These are phyloP conservation scores for Grantiella picta DNA, from an alignment of 2,113 vertebrate species.

Conservation along the genomic window DNA sequence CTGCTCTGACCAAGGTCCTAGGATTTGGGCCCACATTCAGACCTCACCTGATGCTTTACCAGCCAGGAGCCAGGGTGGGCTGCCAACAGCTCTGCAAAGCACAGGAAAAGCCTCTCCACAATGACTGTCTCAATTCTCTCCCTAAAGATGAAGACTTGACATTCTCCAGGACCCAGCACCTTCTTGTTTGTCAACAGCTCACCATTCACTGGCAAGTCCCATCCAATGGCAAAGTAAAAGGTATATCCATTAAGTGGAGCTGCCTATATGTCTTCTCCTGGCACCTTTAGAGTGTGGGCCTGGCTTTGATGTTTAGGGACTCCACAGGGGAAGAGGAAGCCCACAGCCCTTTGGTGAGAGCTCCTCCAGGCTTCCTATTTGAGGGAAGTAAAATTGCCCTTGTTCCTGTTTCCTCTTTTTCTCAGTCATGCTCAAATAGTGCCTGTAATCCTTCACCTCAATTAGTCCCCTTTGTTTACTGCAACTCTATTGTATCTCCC, in stretches of 20 bases:
- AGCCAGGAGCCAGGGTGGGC: background rate
- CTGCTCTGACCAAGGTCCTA: background rate
- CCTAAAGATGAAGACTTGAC: background rate
- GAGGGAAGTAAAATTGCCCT: background rate
- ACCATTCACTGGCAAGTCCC: background rate
- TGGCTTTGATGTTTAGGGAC: background rate
- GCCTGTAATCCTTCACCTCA: background rate
- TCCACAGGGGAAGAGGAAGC: background rate
- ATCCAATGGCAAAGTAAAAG: background rate
- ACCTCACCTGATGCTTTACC: background rate
- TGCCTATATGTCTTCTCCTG: background rate
- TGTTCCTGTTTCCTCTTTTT: background rate
- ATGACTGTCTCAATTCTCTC: background rate
- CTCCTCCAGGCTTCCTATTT: background rate
- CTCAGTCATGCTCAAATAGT: background rate
- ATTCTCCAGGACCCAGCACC: background rate
- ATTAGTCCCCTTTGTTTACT: background rate
- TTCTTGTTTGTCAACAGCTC: background rate
- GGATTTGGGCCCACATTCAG: background rate
- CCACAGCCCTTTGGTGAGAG: background rate
- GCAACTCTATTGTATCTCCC: background rate
- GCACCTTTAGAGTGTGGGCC: rapidly evolving
- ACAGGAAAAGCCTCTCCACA: background rate
- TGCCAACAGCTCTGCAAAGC: background rate
- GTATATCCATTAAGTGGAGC: background rate